Conservation (phyloP, 2,113 vertebrate genomes). For the Percina caprodes region DNA sequence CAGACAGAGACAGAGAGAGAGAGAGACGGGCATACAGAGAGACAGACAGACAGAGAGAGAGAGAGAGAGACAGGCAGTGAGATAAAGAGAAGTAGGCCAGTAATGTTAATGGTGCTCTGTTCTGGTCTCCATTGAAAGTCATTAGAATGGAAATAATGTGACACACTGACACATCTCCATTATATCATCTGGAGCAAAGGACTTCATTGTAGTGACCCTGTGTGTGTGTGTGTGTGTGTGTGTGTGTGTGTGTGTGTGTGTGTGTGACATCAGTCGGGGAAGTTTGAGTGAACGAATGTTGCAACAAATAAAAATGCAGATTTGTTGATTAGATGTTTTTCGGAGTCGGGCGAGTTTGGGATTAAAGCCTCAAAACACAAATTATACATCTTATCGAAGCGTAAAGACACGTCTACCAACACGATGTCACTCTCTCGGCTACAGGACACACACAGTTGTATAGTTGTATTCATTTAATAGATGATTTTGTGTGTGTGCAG, state of each 20-base stretch:
- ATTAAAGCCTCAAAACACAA: neutral
- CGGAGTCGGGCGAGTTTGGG: neutral
- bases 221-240: slow-evolving; percentile 44
- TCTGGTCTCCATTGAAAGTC: slow-evolving; percentile 65
- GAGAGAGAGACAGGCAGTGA: slow-evolving; percentile 19
- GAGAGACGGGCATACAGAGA: too few species aligned
- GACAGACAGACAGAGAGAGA: too few species aligned
- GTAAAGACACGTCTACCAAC: neutral
- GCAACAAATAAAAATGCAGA: neutral
- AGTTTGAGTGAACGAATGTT: neutral
- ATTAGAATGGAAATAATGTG: slow-evolving; percentile 70
- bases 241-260: slow-evolving; percentile 1
- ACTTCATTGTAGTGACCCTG: slow-evolving; percentile 56
- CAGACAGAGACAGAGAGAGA: too few species aligned
- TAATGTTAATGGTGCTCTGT: slow-evolving; percentile 70
- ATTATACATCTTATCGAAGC: neutral
- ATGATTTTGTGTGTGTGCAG: too few species aligned
- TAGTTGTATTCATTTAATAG: too few species aligned
- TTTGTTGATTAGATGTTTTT: neutral
- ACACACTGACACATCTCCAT: slow-evolving; percentile 76
- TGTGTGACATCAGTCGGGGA: slow-evolving; percentile 6
- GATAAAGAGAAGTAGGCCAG: slow-evolving; percentile 55
- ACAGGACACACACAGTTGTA: too few species aligned
- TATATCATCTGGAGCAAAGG: slow-evolving; percentile 61
- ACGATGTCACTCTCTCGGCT: too few species aligned